A percentile compares a stretch with the other conserved stretches of the same genome.
These are phyloP conservation scores for Tetranychus piercei DNA, from an alignment of 2,888 invertebrate species.

Conservation along the genomic window DNA sequence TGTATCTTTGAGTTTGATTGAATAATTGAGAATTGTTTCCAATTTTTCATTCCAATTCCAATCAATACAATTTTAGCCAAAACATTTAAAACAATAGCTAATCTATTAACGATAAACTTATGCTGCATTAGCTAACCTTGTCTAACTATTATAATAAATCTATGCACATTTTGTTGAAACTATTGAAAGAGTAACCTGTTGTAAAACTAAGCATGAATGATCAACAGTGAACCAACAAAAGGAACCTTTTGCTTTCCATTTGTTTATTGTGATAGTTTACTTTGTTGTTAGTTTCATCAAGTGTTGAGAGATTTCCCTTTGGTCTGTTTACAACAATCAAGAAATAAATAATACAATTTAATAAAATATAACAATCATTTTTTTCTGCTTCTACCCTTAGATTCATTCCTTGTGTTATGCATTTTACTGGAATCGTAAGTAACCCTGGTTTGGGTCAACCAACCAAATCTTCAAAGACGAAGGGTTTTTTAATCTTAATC, in stretches of 20 bases:
- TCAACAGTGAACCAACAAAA: neutral
- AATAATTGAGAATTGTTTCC: too few species aligned
- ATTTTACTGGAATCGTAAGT: neutral
- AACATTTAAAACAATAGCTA: too few species aligned
- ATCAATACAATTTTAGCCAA: too few species aligned
- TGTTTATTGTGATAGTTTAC: neutral
- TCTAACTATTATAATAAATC: too few species aligned
- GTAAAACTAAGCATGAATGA: neutral
- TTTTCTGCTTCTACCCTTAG: too few species aligned
- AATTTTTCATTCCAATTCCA: too few species aligned
- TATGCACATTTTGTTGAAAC: too few species aligned
- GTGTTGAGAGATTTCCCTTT: neutral
- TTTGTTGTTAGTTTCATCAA: neutral
- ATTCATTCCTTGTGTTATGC: too few species aligned
- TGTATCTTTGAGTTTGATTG: neutral
- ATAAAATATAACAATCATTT: too few species aligned
- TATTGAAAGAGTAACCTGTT: neutral
- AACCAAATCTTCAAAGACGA: neutral
- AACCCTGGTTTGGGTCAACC: neutral
- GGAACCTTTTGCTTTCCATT: neutral
- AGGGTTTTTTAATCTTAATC: neutral
- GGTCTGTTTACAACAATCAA: neutral
- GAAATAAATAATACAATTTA: too few species aligned
- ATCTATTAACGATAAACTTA: too few species aligned
- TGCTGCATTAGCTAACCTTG: too few species aligned